Evolutionary conservation across 2,888 invertebrate species (phyloP).

Genomic region (Mesochorus sp.): DNA sequence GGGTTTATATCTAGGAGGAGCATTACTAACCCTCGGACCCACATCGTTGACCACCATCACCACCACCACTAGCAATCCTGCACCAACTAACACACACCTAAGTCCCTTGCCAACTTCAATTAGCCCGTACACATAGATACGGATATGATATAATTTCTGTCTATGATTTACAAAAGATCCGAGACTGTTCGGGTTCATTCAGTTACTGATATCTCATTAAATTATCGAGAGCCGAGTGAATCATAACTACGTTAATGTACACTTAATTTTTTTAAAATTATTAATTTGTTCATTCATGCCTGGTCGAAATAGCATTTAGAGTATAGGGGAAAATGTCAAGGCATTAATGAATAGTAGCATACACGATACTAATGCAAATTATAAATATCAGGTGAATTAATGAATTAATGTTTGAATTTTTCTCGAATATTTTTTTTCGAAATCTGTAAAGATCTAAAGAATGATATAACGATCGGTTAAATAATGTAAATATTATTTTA

Average conservation of each 20-base stretch:
- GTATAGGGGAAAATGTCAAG: no score
- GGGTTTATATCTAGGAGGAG: slow-evolving; percentile 17
- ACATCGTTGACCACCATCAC: slow-evolving; percentile 21
- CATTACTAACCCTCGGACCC: slow-evolving; percentile 21
- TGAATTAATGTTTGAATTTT: no score
- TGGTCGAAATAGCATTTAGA: no score
- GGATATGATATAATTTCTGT: slow-evolving; percentile 55
- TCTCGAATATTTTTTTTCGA: no score
- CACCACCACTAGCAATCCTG: neutral
- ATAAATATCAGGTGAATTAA: no score
- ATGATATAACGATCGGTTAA: no score
- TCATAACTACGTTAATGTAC: neutral
- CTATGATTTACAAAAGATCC: slow-evolving; percentile 24
- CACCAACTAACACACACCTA: slow-evolving; percentile 41
- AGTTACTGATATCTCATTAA: slow-evolving; percentile 25
- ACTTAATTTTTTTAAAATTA: neutral
- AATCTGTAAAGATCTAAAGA: no score
- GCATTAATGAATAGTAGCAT: no score
- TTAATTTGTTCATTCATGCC: neutral
- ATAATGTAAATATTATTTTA: no score
- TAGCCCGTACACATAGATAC: slow-evolving; percentile 65
- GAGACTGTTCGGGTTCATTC: slow-evolving; percentile 25
- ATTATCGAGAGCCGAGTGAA: slow-evolving; percentile 33
- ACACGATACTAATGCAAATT: no score
- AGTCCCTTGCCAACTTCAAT: slow-evolving; percentile 73